Evolutionary conservation across 1,140 invertebrate genomes (phyloP), one percentile per base, ranked within the genome.

Genomic region (Charaxes varanes): DNA sequence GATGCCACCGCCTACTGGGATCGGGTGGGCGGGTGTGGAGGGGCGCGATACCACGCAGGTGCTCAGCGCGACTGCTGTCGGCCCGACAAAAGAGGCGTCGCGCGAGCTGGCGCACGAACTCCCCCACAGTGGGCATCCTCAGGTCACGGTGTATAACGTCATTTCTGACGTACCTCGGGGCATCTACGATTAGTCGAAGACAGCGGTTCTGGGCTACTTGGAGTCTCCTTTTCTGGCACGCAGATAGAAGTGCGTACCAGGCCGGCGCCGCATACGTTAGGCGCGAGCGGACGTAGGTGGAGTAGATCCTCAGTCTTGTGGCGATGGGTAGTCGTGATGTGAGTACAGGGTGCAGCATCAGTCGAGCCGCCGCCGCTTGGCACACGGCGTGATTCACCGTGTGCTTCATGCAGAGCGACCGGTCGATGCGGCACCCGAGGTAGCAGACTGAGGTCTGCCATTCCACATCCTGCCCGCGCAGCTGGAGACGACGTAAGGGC

Each of bases 261-360:
- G 51, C 51, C 1, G 48, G 43, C 3, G 48, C 36, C 16, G 51
- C 51, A 24, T 54, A 54, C 8, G 48, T 60, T 0, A 60, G 41
- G 11, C 44, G 36, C 0, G 51, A 41, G 1, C 48, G 32, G 7
- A 60, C 17, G 24, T 55, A 53, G 1, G 32, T 22, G 4, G 51
- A 51, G 43, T 48, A 53, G 2, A 54, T 21, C n/a, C 12, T 33
- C 15, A 59, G 4, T 10, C 48, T 51, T 11, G 22, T 28, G 3
- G 22, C 26, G 0, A 46, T 2, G 0, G 28, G 34, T 2, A 49
- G 24, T 18, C 12, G 5, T 6, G 35, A 26, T 17, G 13, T 1
- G 0, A 41, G 11, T 5, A 41, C 21, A n/a, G 19, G 30, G 8
- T 26, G 37, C 10, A 44, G 22, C 10, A 30, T 16, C 11, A 14